phyloP scores from a whole-genome alignment of 2,113 vertebrate species.

The Melospiza georgiana region DNA sequence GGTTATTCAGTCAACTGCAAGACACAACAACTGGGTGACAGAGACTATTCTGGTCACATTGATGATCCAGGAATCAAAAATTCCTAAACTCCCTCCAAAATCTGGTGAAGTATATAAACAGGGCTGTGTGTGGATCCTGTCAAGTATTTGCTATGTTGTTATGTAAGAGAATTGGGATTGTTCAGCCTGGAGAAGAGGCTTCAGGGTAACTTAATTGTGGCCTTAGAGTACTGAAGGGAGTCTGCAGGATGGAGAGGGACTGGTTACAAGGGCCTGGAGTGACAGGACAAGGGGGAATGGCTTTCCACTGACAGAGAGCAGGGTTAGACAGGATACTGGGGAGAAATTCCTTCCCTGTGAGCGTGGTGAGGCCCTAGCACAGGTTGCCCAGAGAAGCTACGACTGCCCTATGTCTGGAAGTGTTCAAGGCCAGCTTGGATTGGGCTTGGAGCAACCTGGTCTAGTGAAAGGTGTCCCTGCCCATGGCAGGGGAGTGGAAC shows the following conservation, averaged over 20 bases:
- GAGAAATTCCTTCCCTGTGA: neutral
- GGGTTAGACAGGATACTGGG: neutral
- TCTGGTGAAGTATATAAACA: neutral
- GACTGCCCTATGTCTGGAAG: neutral
- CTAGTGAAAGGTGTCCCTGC: neutral
- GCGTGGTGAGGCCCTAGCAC: neutral
- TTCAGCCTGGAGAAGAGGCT: neutral
- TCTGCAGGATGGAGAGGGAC: neutral
- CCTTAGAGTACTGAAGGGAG: neutral
- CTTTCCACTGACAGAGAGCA: neutral
- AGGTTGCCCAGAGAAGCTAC: neutral
- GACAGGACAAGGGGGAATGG: neutral
- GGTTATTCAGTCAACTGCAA: neutral
- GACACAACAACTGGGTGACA: neutral
- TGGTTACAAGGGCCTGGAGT: neutral
- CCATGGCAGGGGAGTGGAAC: neutral
- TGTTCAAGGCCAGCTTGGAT: neutral
- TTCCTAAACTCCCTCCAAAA: neutral
- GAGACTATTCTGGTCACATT: neutral
- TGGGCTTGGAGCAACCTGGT: neutral
- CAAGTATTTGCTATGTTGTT: neutral
- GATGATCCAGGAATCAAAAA: neutral
- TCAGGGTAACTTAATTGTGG: neutral
- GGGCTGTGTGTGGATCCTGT: neutral
- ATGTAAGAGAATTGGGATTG: neutral